Evolutionary conservation across 2,797 vertebrate species (phyloP), one percentile per base, ranked within the genome.

Genomic region (Orientallactaga sibirica): DNA sequence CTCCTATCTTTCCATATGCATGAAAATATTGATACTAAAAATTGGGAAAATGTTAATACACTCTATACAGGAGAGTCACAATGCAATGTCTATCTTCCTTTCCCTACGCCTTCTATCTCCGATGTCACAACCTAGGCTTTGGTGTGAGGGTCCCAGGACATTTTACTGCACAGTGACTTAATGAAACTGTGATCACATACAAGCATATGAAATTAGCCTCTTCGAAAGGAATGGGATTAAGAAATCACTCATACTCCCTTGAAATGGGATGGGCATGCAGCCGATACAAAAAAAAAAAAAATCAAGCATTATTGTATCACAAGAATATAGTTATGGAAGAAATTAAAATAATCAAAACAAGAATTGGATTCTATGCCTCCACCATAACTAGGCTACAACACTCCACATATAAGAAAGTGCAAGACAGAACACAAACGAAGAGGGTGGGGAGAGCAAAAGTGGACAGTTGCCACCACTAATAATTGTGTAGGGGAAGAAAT

Each of bases 281-380:
- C 62, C 66, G 77, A 74, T 58, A 33, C 7, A n/a, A 71, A 82
- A 93, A 76, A 52, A 80, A 55, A 71, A 79, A 93, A 76, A 52
- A 80, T 12, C 37, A 86, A 77, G 18, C 43, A 79, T 87, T 73
- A 29, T 24, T 52, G 5, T 91, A 55, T 66, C 82, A 29, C 52
- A 27, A 80, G 33, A 93, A 20, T 92, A 73, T n/a, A 10, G 19
- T 66, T 33, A 77, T 58, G 48, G 83, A 87, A 76, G 41, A 8
- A 91, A 91, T 74, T 41, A 70, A 77, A 94, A 88, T 37, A 55
- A 9, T 71, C 78, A 91, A 66, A 81, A 68, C 24, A 80, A 75
- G 24, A 90, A 86, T 16, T 4, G 29, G n/a, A 71, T 2, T 62
- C 73, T 7, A 3, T 3, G 52, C 11, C 62, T 2, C 78, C 58